Evolutionary conservation across 2,113 vertebrate species (phyloP).

Genomic region (Uria lomvia): DNA sequence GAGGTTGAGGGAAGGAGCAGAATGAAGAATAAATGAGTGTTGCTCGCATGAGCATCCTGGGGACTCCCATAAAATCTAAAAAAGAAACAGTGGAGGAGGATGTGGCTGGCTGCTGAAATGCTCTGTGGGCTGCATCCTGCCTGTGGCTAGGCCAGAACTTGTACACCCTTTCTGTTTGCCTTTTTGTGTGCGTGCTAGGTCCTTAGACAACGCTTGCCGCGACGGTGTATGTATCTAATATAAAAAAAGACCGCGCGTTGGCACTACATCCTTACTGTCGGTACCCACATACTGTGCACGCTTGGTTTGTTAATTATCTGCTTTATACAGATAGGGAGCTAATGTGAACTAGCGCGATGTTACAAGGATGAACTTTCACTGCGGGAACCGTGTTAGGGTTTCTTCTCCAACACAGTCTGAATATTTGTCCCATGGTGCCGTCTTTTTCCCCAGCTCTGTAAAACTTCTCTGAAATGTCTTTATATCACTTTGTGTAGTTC

Average conservation of each 20-base stretch:
- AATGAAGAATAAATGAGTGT: neutral
- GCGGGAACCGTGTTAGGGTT: neutral
- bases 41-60: neutral
- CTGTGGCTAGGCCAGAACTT: conserved; percentile 15
- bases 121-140: conserved; percentile 41
- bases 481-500: conserved; percentile 20
- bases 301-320: neutral
- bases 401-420: neutral
- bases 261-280: neutral
- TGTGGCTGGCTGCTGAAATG: conserved; percentile 48
- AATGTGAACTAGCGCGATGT: accelerated
- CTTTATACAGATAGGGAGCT: neutral
- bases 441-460: neutral
- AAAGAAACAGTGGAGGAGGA: conserved; percentile 44
- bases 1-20: neutral
- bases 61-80: conserved; percentile 50
- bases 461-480: conserved; percentile 42
- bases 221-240: neutral
- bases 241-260: neutral
- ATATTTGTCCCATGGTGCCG: neutral
- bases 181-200: neutral
- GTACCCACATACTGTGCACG: accelerated
- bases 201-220: neutral
- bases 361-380: neutral
- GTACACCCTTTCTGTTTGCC: neutral